Evolutionary conservation across 1,140 invertebrate genomes (phyloP).

Genomic region (Plectrocnemia conspersa): DNA sequence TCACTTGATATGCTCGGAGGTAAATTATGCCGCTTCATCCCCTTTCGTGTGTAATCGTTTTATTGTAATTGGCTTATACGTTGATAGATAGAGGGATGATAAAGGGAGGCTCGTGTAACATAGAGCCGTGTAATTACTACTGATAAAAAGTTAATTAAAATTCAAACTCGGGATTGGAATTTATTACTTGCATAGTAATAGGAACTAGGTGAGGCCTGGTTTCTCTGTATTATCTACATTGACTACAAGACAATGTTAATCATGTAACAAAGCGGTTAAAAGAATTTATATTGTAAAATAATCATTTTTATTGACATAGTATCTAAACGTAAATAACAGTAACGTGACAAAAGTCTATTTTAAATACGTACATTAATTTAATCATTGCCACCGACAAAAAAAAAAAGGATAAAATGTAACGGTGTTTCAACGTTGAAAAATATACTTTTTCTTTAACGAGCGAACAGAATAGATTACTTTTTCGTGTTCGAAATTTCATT

Average conservation of each 20-base stretch:
- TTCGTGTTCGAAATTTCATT: conserved; percentile 1
- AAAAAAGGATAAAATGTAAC: not conserved
- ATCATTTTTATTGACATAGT: no score
- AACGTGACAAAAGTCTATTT: not conserved
- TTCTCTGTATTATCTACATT: no score
- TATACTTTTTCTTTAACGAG: no score
- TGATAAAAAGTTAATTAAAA: conserved; percentile 8
- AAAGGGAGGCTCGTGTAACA: not conserved
- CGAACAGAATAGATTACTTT: conserved; percentile 2
- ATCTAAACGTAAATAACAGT: not conserved
- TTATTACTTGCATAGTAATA: not conserved
- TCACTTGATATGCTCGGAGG: not conserved
- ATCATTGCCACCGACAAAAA: not conserved
- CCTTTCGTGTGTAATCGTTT: conserved; percentile 22
- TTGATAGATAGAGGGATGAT: conserved; percentile 19
- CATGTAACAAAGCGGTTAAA: no score
- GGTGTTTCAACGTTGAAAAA: not conserved
- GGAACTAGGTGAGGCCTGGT: no score
- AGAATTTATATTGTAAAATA: no score
- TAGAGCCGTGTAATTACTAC: conserved; percentile 5
- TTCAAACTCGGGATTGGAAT: not conserved
- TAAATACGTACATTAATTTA: not conserved
- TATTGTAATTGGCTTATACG: conserved; percentile 30
- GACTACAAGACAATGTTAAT: no score
- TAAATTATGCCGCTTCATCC: conserved; percentile 34